Evolutionary conservation across 2,888 invertebrate species (phyloP), one percentile per base, ranked within the genome.

Genomic region (Pherbina coryleti): DNA sequence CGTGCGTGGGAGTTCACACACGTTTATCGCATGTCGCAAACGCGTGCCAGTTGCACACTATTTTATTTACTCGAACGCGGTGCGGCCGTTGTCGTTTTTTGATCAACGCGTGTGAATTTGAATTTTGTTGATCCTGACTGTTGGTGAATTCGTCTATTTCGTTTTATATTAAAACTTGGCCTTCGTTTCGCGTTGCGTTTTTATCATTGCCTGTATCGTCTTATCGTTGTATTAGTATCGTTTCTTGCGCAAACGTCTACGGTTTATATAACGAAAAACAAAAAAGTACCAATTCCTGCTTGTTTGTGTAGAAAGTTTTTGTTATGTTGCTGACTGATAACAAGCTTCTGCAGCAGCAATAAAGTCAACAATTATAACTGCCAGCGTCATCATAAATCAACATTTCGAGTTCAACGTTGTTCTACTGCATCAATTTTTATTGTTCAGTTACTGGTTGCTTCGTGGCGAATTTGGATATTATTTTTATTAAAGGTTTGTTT

Each of bases 401-500:
- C 2, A 28, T 62, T 62, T 28, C 17, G n/a, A 64, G n/a, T 11
- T 44, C 44, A 14, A 11, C 44, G 44, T 44, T 44, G 11, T 14
- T 37, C 37, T 37, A 37, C 8, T 44, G 44, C 44, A n/a, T 17
- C 7, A 64, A 28, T 64, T n/a, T 64, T 64, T 4, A 44, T 11
- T 64, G n/a, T 34, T 5, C n/a, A 7, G 34, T 34, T 7, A 11
- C 44, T 14, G 44, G 9, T 14, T 44, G 5, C 17, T 67, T 67
- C 22, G n/a, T 5, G 17, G 17, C n/a, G 19, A 22, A 62, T 57
- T n/a, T 53, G 72, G 72, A 72, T 57, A n/a, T 19, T 37, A 57
- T 5, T 22, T 37, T 7, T 14, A 57, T 9, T 17, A 72, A 72
- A 72, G 72, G 72, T 72, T 60, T 11, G 72, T 72, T 57, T 17